A percentile compares a stretch with the other conserved stretches of the same genome.
phyloP scores from a whole-genome alignment of 2,113 vertebrate species.

The Oreochromis spilurus region DNA sequence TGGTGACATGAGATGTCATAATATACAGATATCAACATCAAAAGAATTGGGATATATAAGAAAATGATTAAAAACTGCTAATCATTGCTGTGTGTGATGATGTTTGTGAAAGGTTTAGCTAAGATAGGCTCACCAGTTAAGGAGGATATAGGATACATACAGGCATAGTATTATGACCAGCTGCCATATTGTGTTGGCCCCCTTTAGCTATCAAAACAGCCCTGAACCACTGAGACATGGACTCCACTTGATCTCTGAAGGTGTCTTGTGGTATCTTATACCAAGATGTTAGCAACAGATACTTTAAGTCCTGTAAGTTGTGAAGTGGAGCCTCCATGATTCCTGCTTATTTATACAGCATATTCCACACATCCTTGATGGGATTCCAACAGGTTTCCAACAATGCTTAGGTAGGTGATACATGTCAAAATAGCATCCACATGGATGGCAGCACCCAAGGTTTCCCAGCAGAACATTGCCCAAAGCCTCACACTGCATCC shows the following conservation, averaged over 20 bases:
- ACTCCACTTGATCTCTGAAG: background rate
- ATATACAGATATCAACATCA: background rate
- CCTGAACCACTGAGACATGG: background rate
- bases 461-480: background rate
- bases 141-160: background rate
- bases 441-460: background rate
- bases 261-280: background rate
- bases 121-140: background rate
- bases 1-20: background rate
- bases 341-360: background rate
- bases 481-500: background rate
- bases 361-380: background rate
- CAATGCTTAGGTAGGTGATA: background rate
- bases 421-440: background rate
- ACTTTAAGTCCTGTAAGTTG: background rate
- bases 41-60: background rate
- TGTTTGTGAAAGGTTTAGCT: background rate
- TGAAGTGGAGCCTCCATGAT: accelerated
- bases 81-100: background rate
- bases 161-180: background rate
- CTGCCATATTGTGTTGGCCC: background rate
- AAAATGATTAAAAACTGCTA: accelerated
- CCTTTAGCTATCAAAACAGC: background rate
- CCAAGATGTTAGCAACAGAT: background rate
- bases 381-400: accelerated